Conservation (phyloP, 2,888 invertebrate species). For the Pediacus dermestoides region DNA sequence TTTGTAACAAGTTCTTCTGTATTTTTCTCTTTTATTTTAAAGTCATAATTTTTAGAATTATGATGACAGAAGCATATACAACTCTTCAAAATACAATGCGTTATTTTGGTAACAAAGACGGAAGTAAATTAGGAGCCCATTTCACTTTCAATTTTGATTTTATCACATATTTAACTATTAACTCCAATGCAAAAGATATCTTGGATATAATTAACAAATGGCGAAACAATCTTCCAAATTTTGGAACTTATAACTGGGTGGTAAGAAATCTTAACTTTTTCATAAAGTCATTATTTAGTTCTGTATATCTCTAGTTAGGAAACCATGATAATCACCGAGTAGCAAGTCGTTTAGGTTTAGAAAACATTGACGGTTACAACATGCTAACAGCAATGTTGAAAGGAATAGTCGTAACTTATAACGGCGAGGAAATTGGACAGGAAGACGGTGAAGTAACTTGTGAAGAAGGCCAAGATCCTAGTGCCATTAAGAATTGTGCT, state of each 20-base stretch:
- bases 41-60: no score
- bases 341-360: constrained; percentile 64
- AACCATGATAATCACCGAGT: constrained; percentile 73
- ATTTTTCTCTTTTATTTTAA: no score
- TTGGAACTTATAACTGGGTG: constrained; percentile 75
- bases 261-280: no score
- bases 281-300: no score
- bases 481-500: constrained; percentile 42
- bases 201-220: constrained; percentile 61
- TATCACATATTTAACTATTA: constrained; percentile 57
- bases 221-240: constrained; percentile 60
- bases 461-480: constrained; percentile 54
- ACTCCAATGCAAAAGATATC: constrained; percentile 59
- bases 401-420: constrained; percentile 81
- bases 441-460: constrained; percentile 54
- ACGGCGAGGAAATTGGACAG: constrained; percentile 80
- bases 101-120: constrained; percentile 60
- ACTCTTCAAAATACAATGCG: constrained; percentile 57
- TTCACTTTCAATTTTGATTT: constrained; percentile 77
- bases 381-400: constrained; percentile 78
- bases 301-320: constrained; percentile 55
- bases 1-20: no score
- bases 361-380: constrained; percentile 72
- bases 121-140: constrained; percentile 58
- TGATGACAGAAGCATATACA: constrained; percentile 75